These are phyloP conservation scores for Hypocryptadius cinnamomeus DNA, from an alignment of 2,113 vertebrate species.

Conservation along the genomic window DNA sequence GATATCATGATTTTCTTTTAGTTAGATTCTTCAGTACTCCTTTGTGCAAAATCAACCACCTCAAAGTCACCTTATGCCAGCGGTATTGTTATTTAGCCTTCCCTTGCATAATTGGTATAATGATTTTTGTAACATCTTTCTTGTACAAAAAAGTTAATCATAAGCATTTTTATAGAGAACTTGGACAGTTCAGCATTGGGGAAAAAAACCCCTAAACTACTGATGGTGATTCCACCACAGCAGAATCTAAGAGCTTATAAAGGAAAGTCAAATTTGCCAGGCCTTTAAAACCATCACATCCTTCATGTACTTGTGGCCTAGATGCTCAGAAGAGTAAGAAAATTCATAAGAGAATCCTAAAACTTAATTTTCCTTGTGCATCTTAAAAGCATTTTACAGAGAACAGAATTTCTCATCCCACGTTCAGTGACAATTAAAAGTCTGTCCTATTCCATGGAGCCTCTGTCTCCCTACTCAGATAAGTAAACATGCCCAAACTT, in stretches of 20 bases:
- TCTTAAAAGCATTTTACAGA: neutral
- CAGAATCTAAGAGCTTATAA: neutral
- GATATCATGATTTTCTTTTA: neutral
- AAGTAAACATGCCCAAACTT: neutral
- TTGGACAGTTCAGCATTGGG: neutral
- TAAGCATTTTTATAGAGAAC: neutral
- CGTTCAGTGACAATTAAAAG: neutral
- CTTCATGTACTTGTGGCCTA: neutral
- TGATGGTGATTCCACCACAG: neutral
- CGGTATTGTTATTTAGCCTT: neutral
- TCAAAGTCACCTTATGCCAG: neutral
- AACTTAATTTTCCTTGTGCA: neutral
- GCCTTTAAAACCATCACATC: neutral
- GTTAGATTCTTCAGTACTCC: neutral
- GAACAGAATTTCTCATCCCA: neutral
- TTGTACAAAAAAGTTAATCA: neutral
- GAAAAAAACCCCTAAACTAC: fast-evolving
- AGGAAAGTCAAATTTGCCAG: neutral
- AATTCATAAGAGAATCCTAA: neutral
- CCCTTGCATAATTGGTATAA: neutral
- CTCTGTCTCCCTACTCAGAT: neutral
- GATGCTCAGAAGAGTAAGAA: neutral
- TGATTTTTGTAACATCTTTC: neutral
- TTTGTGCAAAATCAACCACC: neutral
- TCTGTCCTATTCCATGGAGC: neutral